Evolutionary conservation across 2,797 vertebrate species (phyloP), one percentile per base, ranked within the genome.

Genomic region (Manis javanica): DNA sequence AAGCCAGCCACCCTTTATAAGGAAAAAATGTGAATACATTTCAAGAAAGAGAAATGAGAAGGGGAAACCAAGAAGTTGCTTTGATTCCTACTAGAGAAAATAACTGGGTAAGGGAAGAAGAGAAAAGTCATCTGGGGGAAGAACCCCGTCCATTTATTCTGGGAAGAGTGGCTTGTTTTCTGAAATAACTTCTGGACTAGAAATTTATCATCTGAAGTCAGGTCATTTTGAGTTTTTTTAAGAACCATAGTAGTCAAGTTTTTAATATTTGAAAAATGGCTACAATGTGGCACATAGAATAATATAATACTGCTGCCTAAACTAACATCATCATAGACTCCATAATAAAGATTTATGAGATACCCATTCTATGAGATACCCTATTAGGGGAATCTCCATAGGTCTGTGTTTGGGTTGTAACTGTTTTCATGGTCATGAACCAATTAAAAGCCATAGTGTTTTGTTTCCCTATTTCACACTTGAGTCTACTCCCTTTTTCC

Each of bases 261-360:
- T 97, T 95, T 97, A 98, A 95, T 95, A 97, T 96, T 97, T 97
- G 96, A 98, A 97, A 97, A 97, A 97, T 95, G 90, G 68, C 79
- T 96, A 59, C 66, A 69, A 2, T 92, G 77, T 74, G 57, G 89
- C 83, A 14, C 93, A 92, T 74, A 94, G 92, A 95, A 90, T 88
- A 95, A 91, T 95, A 57, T 75, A 93, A 93, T 95, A 92, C 91
- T 92, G 66, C 88, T 90, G 94, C 82, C 94, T 97, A 93, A 96
- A 96, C 91, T 96, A 96, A 91, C 72, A 93, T 93, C 87, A 74
- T 95, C 51, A 42, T 53, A 85, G n/a, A 46, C 83, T 95, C 39
- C 84, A 46, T 96, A 98, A 96, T 97, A 94, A 91, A 96, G 86
- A 97, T 95, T 90, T 94, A 94, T 96, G 90, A 95, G 93, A 39